Conservation (phyloP, 2,888 invertebrate species). For the Machimus rusticus region DNA sequence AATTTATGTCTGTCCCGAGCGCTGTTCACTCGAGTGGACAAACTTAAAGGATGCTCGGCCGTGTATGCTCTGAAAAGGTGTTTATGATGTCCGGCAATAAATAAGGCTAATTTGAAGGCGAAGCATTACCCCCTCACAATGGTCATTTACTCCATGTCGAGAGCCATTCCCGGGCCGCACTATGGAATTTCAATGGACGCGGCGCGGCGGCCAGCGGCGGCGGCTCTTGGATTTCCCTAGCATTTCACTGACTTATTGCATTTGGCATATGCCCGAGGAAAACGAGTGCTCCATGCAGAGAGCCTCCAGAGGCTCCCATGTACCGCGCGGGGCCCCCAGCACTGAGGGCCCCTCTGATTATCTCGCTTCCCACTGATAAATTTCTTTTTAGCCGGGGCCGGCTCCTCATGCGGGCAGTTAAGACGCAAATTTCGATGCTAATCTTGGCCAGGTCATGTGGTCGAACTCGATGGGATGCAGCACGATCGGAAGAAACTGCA, state of each 20-base stretch:
- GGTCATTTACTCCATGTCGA: conserved; percentile 30
- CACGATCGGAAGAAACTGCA: conserved; percentile 41
- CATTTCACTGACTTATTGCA: conserved; percentile 29
- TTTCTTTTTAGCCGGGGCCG: conserved; percentile 30
- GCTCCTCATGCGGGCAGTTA: conserved; percentile 43
- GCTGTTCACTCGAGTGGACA: conserved; percentile 43
- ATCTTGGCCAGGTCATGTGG: conserved; percentile 47
- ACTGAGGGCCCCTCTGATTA: conserved; percentile 38
- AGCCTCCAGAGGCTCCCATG: not conserved
- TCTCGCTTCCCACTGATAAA: conserved; percentile 47
- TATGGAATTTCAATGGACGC: conserved; percentile 24
- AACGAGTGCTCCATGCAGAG: conserved; percentile 34
- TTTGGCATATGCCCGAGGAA: conserved; percentile 8
- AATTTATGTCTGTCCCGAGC: conserved; percentile 44
- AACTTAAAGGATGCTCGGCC: conserved; percentile 38
- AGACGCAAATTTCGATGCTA: conserved; percentile 47
- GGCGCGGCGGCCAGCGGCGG: not conserved
- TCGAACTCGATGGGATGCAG: conserved; percentile 48
- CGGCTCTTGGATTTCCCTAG: not conserved
- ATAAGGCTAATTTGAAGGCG: conserved; percentile 44
- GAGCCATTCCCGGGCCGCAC: not conserved
- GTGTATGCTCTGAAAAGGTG: conserved; percentile 43
- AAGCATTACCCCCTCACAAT: conserved; percentile 38
- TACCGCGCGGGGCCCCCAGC: not conserved
- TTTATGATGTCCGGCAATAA: conserved; percentile 46